phyloP scores from a whole-genome alignment of 2,113 vertebrate species.

The Grammomys surdaster region DNA sequence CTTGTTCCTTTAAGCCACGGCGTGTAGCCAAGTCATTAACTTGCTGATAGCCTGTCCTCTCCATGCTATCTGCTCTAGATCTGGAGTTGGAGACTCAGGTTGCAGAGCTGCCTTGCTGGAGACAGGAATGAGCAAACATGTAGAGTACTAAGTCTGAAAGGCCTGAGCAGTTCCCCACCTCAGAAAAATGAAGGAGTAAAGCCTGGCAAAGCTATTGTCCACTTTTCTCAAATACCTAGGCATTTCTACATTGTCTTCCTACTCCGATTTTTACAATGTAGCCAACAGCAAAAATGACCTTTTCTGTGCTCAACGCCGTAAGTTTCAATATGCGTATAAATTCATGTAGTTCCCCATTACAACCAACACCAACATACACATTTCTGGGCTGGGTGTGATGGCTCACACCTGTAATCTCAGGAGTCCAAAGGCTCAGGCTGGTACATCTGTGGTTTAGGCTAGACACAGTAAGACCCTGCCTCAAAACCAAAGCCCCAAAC shows the following conservation, averaged over 20 bases:
- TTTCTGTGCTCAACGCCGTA: conserved; percentile 7
- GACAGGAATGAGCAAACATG: conserved; percentile 33
- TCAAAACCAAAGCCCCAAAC: neutral
- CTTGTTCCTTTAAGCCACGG: conserved; percentile 74
- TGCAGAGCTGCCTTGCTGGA: conserved; percentile 59
- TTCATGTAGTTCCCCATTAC: neutral
- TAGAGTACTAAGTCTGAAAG: conserved; percentile 53
- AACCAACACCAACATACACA: neutral
- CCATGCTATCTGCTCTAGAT: conserved; percentile 77
- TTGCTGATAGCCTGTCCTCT: conserved; percentile 74
- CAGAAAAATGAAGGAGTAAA: neutral
- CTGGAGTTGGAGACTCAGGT: conserved; percentile 61
- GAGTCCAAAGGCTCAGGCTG: neutral
- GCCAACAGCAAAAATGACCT: neutral
- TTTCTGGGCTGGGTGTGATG: neutral
- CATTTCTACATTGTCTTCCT: neutral
- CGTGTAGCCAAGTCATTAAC: conserved; percentile 75
- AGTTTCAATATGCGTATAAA: neutral
- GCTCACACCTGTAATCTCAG: neutral
- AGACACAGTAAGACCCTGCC: neutral
- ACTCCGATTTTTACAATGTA: conserved; percentile 17
- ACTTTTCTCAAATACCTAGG: neutral
- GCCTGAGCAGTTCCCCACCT: neutral
- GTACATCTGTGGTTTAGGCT: neutral
- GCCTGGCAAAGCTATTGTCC: neutral